Conservation (phyloP, 2,888 invertebrate species). For the Petrolisthes cinctipes region DNA sequence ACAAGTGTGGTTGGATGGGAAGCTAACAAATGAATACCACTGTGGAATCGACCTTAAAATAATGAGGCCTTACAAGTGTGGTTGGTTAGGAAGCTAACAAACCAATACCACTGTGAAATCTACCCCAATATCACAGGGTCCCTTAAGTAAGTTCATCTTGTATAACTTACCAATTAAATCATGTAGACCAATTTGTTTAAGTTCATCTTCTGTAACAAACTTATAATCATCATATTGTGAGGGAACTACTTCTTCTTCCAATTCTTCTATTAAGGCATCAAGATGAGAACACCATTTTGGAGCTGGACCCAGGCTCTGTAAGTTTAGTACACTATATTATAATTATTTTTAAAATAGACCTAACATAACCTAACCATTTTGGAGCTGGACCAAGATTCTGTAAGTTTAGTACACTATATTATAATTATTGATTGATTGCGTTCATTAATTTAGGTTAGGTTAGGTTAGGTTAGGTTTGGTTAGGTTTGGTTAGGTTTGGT, state of each 20-base stretch:
- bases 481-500: no score
- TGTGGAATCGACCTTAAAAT: no score
- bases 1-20: no score
- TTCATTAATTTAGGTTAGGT: not conserved
- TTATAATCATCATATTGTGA: slow-evolving; percentile 98
- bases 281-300: slow-evolving; percentile 98
- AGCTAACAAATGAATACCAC: no score
- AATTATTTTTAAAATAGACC: slow-evolving; percentile 95
- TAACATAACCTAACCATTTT: slow-evolving; percentile 96
- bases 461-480: no score
- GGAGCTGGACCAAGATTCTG: slow-evolving; percentile 85
- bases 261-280: slow-evolving; percentile 95
- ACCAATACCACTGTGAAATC: no score
- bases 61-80: no score
- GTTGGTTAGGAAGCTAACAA: no score
- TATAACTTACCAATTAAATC: slow-evolving; percentile 78
- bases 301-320: slow-evolving; percentile 80
- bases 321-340: not conserved
- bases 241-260: slow-evolving; percentile 86
- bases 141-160: no score
- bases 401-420: not conserved
- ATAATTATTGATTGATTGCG: not conserved
- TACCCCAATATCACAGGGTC: no score
- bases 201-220: slow-evolving; percentile 92
- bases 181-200: slow-evolving; percentile 88